phyloP scores from a whole-genome alignment of 1,140 invertebrate species.

The Nasonia longicornis region DNA sequence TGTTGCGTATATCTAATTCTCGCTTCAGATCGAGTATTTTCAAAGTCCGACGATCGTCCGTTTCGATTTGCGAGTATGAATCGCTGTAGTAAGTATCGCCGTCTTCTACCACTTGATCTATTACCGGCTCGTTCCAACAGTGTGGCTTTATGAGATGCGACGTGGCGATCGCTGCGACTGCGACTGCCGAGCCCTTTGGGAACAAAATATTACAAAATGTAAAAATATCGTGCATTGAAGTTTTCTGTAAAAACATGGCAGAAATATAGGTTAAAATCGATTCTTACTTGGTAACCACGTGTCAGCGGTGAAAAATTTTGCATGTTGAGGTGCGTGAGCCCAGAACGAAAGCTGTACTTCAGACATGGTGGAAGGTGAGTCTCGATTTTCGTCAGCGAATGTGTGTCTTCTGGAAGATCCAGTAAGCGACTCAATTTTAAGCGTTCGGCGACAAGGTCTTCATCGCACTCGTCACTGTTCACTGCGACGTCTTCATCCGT shows the following conservation, averaged over 20 bases:
- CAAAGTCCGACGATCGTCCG: slow-evolving; percentile 51
- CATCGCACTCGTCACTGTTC: slow-evolving; percentile 55
- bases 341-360: slow-evolving; percentile 58
- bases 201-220: not conserved
- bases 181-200: slow-evolving; percentile 59
- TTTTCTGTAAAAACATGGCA: too few species aligned
- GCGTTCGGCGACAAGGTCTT: slow-evolving; percentile 57
- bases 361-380: slow-evolving; percentile 54
- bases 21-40: slow-evolving; percentile 55
- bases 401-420: slow-evolving; percentile 57
- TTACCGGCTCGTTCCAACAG: slow-evolving; percentile 59
- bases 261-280: not conserved
- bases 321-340: slow-evolving; percentile 57
- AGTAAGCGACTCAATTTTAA: slow-evolving; percentile 54
- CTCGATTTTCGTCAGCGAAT: slow-evolving; percentile 58
- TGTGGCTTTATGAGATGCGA: slow-evolving; percentile 55
- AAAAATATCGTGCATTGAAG: too few species aligned
- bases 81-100: slow-evolving; percentile 62
- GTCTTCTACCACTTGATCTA: slow-evolving; percentile 64
- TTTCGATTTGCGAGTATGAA: slow-evolving; percentile 57
- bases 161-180: slow-evolving; percentile 63
- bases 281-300: slow-evolving; percentile 61
- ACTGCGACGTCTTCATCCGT: slow-evolving; percentile 45
- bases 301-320: slow-evolving; percentile 61
- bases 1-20: slow-evolving; percentile 53